Evolutionary conservation across 2,797 vertebrate genomes (phyloP), one percentile per base, ranked within the genome.

Genomic region (Anguilla pacifica): DNA sequence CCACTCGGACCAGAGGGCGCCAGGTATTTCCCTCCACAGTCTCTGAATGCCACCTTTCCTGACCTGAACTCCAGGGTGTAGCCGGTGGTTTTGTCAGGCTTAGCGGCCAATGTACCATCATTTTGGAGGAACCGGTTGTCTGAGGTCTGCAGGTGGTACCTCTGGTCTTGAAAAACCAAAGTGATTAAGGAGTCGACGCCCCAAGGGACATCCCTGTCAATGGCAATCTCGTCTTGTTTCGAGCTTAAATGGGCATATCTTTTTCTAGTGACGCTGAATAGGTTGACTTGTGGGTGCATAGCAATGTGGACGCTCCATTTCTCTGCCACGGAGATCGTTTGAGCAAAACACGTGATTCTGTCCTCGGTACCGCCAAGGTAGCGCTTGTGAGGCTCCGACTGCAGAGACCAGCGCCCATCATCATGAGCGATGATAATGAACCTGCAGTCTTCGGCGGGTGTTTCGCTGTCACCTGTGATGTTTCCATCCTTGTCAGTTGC

Each of bases 261-360:
- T 90, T 99, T 99, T 55, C 98, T 96, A 92, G 97, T 95, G 10
- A 97, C 91, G 94, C 98, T 98, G 94, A 97, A 99, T 10, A 99
- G 92, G 94, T 97, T 98, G 88, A 98, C 98, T 92, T 96, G 96
- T 57, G 98, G 98, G 83, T 99, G 98, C 95, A 98, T 97, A 86
- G 98, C 98, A 92, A 99, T 93, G 95, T 99, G 98, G 72, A 99
- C 97, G 92, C 96, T 97, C 98, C 98, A 99, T 10, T 96, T 97
- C 95, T 98, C 98, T 0, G 97, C 92, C 0, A 96, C 93, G 0
- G 97, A 96, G 86, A 97, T 95, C 49, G 91, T 92, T 91, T 98
- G 97, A 7, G 98, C 97, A 89, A 98, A 98, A 93, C 98, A 99
- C 64, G 95, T 96, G 90, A 99, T 97, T 0, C 98, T 97, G 92